Conservation (phyloP, 2,113 vertebrate genomes). For the Carollia perspicillata region DNA sequence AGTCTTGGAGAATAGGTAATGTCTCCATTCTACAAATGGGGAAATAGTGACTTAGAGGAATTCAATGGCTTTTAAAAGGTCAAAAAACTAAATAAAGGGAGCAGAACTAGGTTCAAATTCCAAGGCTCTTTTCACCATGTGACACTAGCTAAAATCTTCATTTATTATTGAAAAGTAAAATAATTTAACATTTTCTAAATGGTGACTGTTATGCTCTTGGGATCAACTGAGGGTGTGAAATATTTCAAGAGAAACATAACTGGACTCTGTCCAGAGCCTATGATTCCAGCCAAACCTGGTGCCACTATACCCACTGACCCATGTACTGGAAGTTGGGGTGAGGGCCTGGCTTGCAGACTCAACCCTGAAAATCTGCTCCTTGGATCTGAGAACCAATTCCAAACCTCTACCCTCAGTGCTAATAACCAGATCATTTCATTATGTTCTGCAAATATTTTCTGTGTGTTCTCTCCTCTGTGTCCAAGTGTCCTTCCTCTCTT, state of each 20-base stretch:
- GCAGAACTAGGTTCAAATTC: not conserved
- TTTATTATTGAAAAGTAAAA: not conserved
- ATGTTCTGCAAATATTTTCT: not conserved
- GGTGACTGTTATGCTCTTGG: not conserved
- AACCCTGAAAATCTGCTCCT: not conserved
- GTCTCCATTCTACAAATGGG: not conserved
- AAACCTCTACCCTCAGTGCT: not conserved
- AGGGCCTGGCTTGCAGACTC: not conserved
- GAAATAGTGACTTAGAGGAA: not conserved
- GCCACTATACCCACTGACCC: too few species aligned
- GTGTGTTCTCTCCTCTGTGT: not conserved
- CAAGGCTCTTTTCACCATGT: not conserved
- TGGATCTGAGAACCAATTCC: not conserved
- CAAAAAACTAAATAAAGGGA: not conserved
- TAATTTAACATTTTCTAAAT: not conserved
- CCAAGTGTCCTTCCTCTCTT: not conserved
- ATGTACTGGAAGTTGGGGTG: rapidly evolving
- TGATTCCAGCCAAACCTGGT: not conserved
- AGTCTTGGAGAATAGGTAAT: not conserved
- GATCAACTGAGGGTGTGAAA: not conserved
- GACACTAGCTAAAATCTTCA: not conserved
- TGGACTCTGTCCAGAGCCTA: not conserved
- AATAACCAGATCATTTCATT: not conserved
- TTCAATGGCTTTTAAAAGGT: not conserved
- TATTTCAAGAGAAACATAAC: not conserved